phyloP scores from a whole-genome alignment of 2,888 invertebrate species.

The Tuberolachnus salignus region DNA sequence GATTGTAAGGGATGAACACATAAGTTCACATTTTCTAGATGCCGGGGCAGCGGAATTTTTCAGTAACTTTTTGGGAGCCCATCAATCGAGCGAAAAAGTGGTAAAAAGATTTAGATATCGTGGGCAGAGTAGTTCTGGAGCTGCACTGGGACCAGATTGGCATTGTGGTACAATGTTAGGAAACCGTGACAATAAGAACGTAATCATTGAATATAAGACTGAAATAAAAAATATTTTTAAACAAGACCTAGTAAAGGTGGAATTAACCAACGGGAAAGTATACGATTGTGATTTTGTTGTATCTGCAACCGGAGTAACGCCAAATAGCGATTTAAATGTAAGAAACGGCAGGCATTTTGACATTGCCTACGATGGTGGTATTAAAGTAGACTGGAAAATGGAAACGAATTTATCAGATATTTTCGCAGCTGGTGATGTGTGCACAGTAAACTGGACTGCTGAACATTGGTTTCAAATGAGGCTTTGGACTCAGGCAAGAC shows the following conservation, averaged over 20 bases:
- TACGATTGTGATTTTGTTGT: constrained; percentile 88
- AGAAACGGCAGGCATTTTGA: constrained; percentile 62
- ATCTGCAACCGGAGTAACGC: constrained; percentile 92
- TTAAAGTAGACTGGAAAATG: constrained; percentile 84
- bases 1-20: constrained; percentile 91
- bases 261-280: constrained; percentile 74
- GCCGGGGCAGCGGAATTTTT: constrained; percentile 95
- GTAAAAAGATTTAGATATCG: constrained; percentile 48
- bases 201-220: constrained; percentile 64
- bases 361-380: constrained; percentile 76
- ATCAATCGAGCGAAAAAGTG: constrained; percentile 59
- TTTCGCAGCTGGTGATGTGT: constrained; percentile 96
- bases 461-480: constrained; percentile 93
- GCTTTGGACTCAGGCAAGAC: constrained; percentile 96
- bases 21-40: constrained; percentile 93
- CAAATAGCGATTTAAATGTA: constrained; percentile 67
- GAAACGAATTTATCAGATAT: constrained; percentile 78
- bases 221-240: constrained; percentile 66
- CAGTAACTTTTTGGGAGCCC: constrained; percentile 65
- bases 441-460: constrained; percentile 80
- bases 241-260: constrained; percentile 63
- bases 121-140: constrained; percentile 70
- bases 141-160: constrained; percentile 98
- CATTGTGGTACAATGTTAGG: constrained; percentile 71
- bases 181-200: constrained; percentile 63